Percentiles rank a stretch among this genome's conserved stretches.
Evolutionary conservation across 2,797 vertebrate genomes (phyloP).

Genomic region (Pseudopleuronectes americanus): DNA sequence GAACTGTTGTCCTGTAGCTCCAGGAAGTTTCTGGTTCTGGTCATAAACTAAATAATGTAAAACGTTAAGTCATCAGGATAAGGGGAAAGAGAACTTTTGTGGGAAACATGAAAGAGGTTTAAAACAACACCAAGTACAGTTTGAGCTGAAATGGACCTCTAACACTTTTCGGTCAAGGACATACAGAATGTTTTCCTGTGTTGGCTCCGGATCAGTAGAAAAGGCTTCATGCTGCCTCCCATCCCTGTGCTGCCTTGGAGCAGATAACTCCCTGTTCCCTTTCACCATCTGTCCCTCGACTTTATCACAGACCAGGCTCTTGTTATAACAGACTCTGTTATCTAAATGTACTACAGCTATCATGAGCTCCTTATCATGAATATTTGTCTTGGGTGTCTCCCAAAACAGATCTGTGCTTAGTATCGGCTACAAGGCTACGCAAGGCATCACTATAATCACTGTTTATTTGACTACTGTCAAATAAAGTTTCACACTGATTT

Average conservation of each 20-base stretch:
- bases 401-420: background rate
- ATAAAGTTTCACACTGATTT: background rate
- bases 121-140: too few relatives aligned
- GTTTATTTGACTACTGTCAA: background rate
- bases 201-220: constrained; percentile 43
- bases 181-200: constrained; percentile 2
- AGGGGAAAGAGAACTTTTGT: too few relatives aligned
- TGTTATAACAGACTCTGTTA: constrained; percentile 7
- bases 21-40: background rate
- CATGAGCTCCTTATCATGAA: constrained; percentile 21
- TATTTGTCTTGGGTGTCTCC: constrained; percentile 19
- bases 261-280: constrained; percentile 40
- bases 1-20: background rate
- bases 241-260: constrained; percentile 20
- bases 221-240: constrained; percentile 22
- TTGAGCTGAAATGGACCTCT: too few relatives aligned
- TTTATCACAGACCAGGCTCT: constrained; percentile 18
- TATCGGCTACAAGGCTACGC: constrained; percentile 1
- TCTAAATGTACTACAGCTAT: constrained; percentile 30
- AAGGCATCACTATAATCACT: background rate
- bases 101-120: too few relatives aligned
- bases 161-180: background rate
- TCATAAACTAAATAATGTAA: too few relatives aligned
- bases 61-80: too few relatives aligned
- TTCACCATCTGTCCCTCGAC: constrained; percentile 55